Percentiles rank a stretch among this genome's conserved stretches.
Conservation (phyloP, 2,797 vertebrate species). For the Sciaenops ocellatus region DNA sequence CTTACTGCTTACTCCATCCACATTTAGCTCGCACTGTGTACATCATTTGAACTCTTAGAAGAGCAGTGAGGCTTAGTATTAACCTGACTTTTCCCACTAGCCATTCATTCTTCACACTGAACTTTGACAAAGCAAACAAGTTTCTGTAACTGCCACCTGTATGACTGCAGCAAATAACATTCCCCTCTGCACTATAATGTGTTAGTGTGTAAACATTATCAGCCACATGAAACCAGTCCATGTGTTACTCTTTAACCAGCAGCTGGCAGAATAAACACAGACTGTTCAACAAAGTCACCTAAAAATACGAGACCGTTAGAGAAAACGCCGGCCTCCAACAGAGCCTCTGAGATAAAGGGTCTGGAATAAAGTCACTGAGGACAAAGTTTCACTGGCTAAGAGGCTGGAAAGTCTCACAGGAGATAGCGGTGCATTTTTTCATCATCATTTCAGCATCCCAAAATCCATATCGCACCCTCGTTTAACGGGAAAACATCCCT, state of each 20-base stretch:
- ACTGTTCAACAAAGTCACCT: constrained; percentile 17
- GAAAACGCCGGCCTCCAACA: background rate
- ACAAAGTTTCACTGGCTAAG: background rate
- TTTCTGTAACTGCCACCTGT: background rate
- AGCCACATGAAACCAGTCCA: constrained; percentile 6
- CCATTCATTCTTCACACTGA: too few relatives aligned
- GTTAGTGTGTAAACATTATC: constrained; percentile 8
- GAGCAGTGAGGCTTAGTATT: too few relatives aligned
- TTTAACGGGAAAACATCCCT: background rate
- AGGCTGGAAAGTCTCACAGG: background rate
- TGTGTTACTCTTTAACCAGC: constrained; percentile 60
- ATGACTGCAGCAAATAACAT: background rate
- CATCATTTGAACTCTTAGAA: background rate
- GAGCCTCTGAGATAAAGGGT: background rate
- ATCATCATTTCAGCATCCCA: background rate
- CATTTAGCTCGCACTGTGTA: too few relatives aligned
- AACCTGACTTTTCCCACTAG: background rate
- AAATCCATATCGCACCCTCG: background rate
- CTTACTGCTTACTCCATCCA: too few relatives aligned
- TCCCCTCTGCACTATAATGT: background rate
- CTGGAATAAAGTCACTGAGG: background rate
- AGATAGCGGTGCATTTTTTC: background rate
- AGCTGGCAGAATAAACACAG: constrained; percentile 47
- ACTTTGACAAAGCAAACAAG: background rate
- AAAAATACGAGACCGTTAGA: background rate